Evolutionary conservation across 2,113 vertebrate species (phyloP), one percentile per base, ranked within the genome.

Genomic region (Tringa solitaria): DNA sequence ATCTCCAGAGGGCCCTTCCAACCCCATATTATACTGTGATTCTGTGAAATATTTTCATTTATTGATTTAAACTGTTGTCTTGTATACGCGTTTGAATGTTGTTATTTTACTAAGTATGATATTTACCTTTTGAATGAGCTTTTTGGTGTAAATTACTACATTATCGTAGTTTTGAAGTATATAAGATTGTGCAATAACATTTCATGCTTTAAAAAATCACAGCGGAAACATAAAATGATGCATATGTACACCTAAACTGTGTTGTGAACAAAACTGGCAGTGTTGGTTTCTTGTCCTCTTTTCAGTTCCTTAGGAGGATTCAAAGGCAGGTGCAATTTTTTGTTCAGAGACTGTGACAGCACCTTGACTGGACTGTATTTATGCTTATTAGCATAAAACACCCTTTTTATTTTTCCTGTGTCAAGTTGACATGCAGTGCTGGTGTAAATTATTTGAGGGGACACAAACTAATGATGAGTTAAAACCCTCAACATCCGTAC

Each of bases 191-290:
- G 26, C 33, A 53, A 2, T 74, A 86, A 28, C 10, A 39, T 59
- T 86, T 89, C 4, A 26, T 4, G 2, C 53, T 76, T 70, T 2
- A 56, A 41, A 64, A 48, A 26, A 41, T 6, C 14, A 8, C 5
- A 33, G 10, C 8, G 1, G 0, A 24, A 68, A 35, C 20, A 21
- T 37, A 16, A 61, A 83, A 32, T 26, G 3, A 21, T 45, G 5
- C 1, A 0, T 23, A 1, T 6, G 19, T 37, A 30, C 3, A 11
- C 8, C 21, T 78, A 51, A 72, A 41, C 60, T 59, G 11, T 24
- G 1, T 2, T 56, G 33, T 12, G 53, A 85, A 17, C 16, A 46
- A 72, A 90, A 56, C 6, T 2, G 2, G 12, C 16, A 56, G 26
- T 56, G n/a, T 41, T 85, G 27, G 30, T 87, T 85, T 33, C 2